Base-by-base conservation (phyloP, 2,888 invertebrate species). In the Plagodis dolabraria region DNA sequence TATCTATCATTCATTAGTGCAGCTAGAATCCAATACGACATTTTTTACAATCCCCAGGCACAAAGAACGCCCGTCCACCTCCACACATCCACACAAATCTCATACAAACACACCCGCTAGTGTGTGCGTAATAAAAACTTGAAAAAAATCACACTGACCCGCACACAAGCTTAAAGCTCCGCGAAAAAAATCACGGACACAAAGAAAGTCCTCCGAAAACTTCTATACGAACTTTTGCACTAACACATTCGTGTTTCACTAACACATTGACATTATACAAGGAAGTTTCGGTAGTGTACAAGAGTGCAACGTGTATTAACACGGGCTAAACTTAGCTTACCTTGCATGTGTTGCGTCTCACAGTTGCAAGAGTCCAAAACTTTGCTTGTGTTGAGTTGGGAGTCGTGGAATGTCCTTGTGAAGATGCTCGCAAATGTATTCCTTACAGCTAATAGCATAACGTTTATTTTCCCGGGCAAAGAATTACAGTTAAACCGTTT, bases 101-200 rank as follows among this genome's bases (percentile, higher is more conserved):
- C 79, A 73, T 84, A 83, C 85, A 82, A 77, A 83, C 82, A 84
- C 66, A 54, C 55, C 40, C 68, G 22, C 33, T 42, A 64, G 66
- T 63, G 87, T 83, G 83, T 85, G 85, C 65, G 87, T 84, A 72
- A 80, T 81, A 88, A 87, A 89, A 90, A 89, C 89, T 89, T 82
- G 89, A 87, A 92, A 92, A 89, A 92, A 92, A 89, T 85, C 85
- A 83, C 78, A 86, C 87, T 89, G 90, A 88, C 90, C 87, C 90
- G 84, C 92, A 91, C 90, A 89, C 87, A 78, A 55, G 67, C 72
- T 64, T 60, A 69, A 69, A 62, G 46, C 65, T 69, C 79, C 82
- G 87, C 89, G 89, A 87, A 92, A 92, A 92, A 92, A 92, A 92
- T 92, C 90, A 92, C 92, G 76, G 90, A 91, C 92, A 92, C 92